Evolutionary conservation across 1,140 invertebrate species (phyloP).

Genomic region (Macrobrachium rosenbergii): DNA sequence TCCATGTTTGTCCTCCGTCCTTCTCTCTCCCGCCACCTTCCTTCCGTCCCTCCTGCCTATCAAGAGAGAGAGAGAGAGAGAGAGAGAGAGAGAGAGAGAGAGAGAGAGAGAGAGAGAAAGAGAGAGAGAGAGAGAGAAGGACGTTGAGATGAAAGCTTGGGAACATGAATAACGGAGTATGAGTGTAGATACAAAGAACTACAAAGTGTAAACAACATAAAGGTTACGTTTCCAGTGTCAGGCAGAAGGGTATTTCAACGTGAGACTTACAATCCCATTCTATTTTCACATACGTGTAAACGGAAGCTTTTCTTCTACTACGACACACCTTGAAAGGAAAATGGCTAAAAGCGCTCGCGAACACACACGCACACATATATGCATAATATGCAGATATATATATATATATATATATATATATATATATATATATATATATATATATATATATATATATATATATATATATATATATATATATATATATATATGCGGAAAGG

Average conservation of each 20-base stretch:
- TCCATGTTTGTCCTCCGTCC: conserved; percentile 40
- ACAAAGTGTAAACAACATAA: not conserved
- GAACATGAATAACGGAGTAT: not conserved
- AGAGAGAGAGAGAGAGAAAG: conserved; percentile 9
- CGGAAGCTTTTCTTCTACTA: too few species aligned
- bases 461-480: too few species aligned
- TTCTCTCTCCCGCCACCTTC: too few species aligned
- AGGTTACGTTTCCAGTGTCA: not conserved
- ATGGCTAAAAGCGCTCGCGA: not conserved
- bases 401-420: too few species aligned
- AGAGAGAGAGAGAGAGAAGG: conserved; percentile 29
- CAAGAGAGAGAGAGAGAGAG: not conserved
- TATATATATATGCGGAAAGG: too few species aligned
- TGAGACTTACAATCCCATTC: not conserved
- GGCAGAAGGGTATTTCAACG: not conserved
- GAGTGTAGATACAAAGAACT: not conserved
- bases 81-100: conserved; percentile 5
- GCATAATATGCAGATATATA: too few species aligned
- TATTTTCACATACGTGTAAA: not conserved
- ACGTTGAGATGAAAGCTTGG: not conserved
- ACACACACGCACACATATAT: conserved; percentile 23
- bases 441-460: too few species aligned
- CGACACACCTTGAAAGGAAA: not conserved
- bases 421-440: too few species aligned
- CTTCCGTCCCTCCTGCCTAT: not conserved